Percentiles rank a stretch among this genome's conserved stretches.
Conservation (phyloP, 2,888 invertebrate species). For the Pheosia tremula region DNA sequence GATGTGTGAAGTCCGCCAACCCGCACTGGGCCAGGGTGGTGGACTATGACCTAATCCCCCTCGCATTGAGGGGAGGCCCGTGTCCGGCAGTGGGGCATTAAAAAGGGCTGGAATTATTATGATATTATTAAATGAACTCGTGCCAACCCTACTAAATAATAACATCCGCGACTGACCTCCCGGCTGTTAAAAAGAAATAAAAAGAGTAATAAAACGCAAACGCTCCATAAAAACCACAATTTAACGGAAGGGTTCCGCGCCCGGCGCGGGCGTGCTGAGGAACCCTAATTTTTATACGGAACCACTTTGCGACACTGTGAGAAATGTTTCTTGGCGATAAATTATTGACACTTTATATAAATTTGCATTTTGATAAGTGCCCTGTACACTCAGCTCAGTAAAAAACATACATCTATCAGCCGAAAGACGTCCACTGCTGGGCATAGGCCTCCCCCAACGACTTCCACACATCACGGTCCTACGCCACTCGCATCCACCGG, state of each 20-base stretch:
- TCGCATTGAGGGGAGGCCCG: too few relatives aligned
- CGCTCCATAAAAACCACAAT: constrained; percentile 63
- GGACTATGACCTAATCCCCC: too few relatives aligned
- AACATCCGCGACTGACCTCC: constrained; percentile 63
- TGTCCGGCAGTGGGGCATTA: too few relatives aligned
- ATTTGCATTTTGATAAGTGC: not conserved
- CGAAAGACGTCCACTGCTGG: too few relatives aligned
- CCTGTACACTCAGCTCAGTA: too few relatives aligned
- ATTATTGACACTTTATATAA: constrained; percentile 15
- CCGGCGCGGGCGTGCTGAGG: constrained; percentile 15
- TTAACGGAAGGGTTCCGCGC: constrained; percentile 59
- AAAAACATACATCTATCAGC: too few relatives aligned
- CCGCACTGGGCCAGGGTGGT: too few relatives aligned
- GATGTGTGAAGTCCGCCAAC: too few relatives aligned
- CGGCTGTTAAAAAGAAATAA: constrained; percentile 79
- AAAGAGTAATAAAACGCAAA: constrained; percentile 82
- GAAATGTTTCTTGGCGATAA: constrained; percentile 34
- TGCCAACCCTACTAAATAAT: constrained; percentile 51
- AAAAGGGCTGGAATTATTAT: too few relatives aligned
- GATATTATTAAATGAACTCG: not conserved
- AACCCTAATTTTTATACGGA: constrained; percentile 51
- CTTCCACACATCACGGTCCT: too few relatives aligned
- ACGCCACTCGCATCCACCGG: too few relatives aligned
- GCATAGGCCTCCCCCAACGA: too few relatives aligned
- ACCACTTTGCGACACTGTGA: constrained; percentile 39